These are phyloP conservation scores for Acheta domesticus DNA, from an alignment of 2,888 invertebrate species.

Conservation along the genomic window DNA sequence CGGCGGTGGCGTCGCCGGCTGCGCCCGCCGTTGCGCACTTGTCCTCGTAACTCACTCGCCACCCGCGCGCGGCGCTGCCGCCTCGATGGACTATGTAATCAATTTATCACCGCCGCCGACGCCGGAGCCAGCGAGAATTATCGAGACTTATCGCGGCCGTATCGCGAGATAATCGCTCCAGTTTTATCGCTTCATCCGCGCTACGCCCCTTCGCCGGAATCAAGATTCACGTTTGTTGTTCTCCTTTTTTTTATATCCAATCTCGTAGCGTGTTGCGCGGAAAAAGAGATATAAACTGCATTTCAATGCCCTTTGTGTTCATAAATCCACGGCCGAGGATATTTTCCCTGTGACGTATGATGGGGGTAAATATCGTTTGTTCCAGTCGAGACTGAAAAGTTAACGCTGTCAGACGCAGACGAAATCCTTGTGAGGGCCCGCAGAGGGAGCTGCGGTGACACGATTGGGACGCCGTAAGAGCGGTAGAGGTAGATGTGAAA, in stretches of 20 bases:
- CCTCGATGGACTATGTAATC: neutral
- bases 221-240: neutral
- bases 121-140: slow-evolving; percentile 7
- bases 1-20: no score
- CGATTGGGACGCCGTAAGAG: no score
- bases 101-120: neutral
- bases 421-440: neutral
- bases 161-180: slow-evolving; percentile 6
- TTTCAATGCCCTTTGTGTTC: slow-evolving; percentile 18
- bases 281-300: neutral
- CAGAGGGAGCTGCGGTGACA: no score
- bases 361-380: neutral
- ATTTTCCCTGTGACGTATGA: neutral
- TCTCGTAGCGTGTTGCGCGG: neutral
- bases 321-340: neutral
- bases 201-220: neutral
- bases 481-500: no score
- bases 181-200: slow-evolving; percentile 9
- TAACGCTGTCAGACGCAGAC: neutral
- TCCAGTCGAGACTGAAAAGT: neutral
- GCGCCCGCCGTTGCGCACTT: neutral
- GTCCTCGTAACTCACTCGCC: neutral
- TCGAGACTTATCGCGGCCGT: neutral
- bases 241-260: slow-evolving; percentile 1
- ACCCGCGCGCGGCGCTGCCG: neutral